These are phyloP conservation scores for Perca fluviatilis DNA, from an alignment of 2,113 vertebrate species.

Conservation along the genomic window DNA sequence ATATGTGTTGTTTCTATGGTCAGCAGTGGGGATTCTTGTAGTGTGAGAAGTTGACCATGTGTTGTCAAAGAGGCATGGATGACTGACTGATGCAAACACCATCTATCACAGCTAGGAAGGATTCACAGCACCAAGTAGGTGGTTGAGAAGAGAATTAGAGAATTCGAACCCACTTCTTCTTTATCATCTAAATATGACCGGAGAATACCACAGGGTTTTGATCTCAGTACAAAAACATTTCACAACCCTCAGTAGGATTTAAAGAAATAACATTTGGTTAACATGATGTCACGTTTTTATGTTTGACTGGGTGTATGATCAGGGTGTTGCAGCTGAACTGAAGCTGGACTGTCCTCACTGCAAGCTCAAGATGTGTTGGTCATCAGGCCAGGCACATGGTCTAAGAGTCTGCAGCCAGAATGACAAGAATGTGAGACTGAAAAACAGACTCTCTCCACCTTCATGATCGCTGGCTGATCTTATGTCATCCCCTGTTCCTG, in stretches of 20 bases:
- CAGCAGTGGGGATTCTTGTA: conserved; percentile 19
- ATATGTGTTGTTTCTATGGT: conserved; percentile 28
- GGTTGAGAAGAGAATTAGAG: conserved; percentile 20
- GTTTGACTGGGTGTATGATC: background rate
- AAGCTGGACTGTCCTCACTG: conserved; percentile 7
- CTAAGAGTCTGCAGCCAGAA: conserved; percentile 41
- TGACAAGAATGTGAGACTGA: conserved; percentile 55
- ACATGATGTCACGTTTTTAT: background rate
- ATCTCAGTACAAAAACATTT: conserved; percentile 21
- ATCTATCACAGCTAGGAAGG: conserved; percentile 1
- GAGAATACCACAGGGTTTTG: background rate
- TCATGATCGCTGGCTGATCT: conserved; percentile 39
- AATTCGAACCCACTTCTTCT: conserved; percentile 6
- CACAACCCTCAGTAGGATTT: conserved; percentile 10
- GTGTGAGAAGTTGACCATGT: conserved; percentile 34
- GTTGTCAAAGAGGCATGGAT: conserved; percentile 5
- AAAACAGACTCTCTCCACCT: conserved; percentile 27
- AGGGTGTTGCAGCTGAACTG: conserved; percentile 24
- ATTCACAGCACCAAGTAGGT: conserved; percentile 13
- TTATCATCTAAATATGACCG: conserved; percentile 24
- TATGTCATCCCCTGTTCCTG: background rate
- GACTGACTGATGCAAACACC: conserved; percentile 26
- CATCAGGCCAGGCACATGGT: conserved; percentile 22
- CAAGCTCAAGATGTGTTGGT: conserved; percentile 32
- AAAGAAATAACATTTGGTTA: conserved; percentile 15